These are phyloP conservation scores for Dromiciops gliroides DNA, from an alignment of 2,113 vertebrate genomes.

Conservation along the genomic window DNA sequence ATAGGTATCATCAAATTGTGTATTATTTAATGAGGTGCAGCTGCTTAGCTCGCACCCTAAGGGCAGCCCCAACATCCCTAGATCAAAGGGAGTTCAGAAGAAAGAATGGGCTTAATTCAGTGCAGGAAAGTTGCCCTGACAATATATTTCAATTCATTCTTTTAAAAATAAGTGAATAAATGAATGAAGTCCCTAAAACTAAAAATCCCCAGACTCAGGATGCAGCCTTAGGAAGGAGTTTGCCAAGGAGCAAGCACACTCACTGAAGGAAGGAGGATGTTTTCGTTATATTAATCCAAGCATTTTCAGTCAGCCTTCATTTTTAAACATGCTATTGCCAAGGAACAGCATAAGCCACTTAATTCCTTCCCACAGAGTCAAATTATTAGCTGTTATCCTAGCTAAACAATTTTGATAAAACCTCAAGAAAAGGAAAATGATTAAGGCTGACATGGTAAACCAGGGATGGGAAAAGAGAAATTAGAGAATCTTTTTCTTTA, in stretches of 20 bases:
- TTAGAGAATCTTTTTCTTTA: background rate
- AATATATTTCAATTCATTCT: conserved; percentile 70
- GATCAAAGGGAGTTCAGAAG: conserved; percentile 77
- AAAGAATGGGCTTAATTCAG: conserved; percentile 75
- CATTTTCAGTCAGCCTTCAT: conserved; percentile 46
- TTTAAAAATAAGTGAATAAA: conserved; percentile 66
- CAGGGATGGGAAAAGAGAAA: conserved; percentile 15
- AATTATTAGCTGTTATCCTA: conserved; percentile 63
- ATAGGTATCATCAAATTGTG: conserved; percentile 4
- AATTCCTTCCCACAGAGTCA: conserved; percentile 74
- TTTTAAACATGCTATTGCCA: conserved; percentile 64
- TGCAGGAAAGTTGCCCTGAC: conserved; percentile 74
- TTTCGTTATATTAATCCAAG: conserved; percentile 66
- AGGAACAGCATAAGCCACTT: conserved; percentile 61
- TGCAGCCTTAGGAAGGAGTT: conserved; percentile 63
- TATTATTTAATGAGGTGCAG: background rate
- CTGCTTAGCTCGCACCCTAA: conserved; percentile 64
- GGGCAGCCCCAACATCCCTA: conserved; percentile 61
- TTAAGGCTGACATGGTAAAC: conserved; percentile 39
- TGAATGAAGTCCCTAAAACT: background rate
- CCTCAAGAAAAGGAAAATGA: conserved; percentile 52
- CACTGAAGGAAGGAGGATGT: conserved; percentile 46
- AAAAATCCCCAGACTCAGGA: conserved; percentile 62
- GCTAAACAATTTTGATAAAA: conserved; percentile 66
- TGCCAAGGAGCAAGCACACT: conserved; percentile 68